phyloP scores from a whole-genome alignment of 2,113 vertebrate genomes.

The Seriola rivoliana region DNA sequence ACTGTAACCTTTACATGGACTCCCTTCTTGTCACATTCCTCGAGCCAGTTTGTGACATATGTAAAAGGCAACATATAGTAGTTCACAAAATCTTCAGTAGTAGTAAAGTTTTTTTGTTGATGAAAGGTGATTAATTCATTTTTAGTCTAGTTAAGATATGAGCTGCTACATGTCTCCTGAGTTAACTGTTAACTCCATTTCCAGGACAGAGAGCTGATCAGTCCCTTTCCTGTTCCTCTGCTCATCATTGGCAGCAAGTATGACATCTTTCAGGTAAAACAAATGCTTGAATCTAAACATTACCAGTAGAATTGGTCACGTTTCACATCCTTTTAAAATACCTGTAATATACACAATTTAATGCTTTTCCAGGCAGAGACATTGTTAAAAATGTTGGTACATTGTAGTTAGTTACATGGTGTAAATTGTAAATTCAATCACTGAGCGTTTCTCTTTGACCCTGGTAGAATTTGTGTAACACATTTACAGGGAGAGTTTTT shows the following conservation, averaged over 20 bases:
- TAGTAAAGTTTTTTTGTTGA: background rate
- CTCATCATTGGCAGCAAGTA: conserved; percentile 97
- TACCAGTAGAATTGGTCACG: background rate
- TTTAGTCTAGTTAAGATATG: background rate
- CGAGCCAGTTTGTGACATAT: background rate
- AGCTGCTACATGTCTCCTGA: background rate
- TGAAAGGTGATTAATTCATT: background rate
- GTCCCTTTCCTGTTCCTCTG: conserved; percentile 93
- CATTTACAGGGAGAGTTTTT: background rate
- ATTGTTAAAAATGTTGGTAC: background rate
- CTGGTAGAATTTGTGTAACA: background rate
- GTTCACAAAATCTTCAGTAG: no score
- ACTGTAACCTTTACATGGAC: background rate
- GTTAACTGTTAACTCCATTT: conserved; percentile 30
- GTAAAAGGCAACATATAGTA: background rate
- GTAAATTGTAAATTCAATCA: background rate
- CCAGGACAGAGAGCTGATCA: conserved; percentile 94
- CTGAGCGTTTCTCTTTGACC: background rate
- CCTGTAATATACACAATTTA: background rate
- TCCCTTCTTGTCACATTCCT: background rate
- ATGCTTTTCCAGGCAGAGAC: background rate
- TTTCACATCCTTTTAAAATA: background rate
- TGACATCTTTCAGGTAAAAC: conserved; percentile 93
- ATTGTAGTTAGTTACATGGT: background rate
- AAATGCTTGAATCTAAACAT: background rate